Evolutionary conservation across 2,888 invertebrate species (phyloP).

Genomic region (Agrenia bidenticulata): DNA sequence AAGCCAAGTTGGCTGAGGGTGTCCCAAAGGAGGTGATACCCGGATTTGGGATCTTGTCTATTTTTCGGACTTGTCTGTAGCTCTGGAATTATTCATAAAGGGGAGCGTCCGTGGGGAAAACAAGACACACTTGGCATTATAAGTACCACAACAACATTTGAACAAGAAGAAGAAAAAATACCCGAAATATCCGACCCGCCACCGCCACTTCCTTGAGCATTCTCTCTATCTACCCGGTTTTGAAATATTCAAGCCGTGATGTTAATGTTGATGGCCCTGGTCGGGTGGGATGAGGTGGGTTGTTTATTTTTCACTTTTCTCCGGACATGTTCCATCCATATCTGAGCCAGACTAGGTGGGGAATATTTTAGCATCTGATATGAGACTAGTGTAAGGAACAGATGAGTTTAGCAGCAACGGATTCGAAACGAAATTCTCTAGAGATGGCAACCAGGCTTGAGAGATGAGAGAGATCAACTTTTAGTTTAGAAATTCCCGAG

Average conservation of each 20-base stretch:
- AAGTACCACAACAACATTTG: not conserved
- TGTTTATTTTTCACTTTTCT: constrained; percentile 3
- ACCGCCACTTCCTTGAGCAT: not conserved
- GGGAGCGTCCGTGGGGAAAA: not conserved
- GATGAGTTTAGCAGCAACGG: too few species aligned
- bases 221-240: not conserved
- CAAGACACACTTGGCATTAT: constrained; percentile 16
- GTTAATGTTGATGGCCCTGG: not conserved
- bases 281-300: not conserved
- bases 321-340: too few species aligned
- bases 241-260: constrained; percentile 9
- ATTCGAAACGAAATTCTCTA: too few species aligned
- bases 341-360: not conserved
- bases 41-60: constrained; percentile 7
- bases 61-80: constrained; percentile 15
- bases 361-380: too few species aligned
- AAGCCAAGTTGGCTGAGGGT: not conserved
- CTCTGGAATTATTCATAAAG: constrained; percentile 22
- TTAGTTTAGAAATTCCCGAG: too few species aligned
- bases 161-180: not conserved
- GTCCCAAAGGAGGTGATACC: constrained; percentile 20
- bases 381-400: too few species aligned
- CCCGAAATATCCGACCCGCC: not conserved
- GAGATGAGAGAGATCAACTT: too few species aligned
- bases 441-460: too few species aligned